Evolutionary conservation across 2,797 vertebrate genomes (phyloP).

Genomic region (Phalanger gymnotis): DNA sequence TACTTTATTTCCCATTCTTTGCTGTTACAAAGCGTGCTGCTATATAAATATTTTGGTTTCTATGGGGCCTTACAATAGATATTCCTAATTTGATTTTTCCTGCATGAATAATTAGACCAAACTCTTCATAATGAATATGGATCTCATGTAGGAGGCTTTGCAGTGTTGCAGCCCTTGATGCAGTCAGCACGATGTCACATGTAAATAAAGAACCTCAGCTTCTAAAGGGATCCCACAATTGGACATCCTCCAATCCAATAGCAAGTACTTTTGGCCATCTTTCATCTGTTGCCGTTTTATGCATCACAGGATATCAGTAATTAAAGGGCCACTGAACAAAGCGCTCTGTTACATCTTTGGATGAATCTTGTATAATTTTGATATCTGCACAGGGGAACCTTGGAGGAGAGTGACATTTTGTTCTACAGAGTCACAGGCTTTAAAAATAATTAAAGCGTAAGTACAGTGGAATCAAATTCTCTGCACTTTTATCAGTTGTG

Average conservation of each 20-base stretch:
- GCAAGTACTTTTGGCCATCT: background rate
- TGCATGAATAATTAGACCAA: background rate
- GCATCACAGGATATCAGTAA: background rate
- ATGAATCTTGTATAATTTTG: background rate
- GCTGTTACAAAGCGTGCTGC: background rate
- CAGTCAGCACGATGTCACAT: background rate
- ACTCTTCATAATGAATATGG: background rate
- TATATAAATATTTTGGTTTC: background rate
- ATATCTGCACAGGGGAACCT: background rate
- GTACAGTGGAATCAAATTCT: background rate
- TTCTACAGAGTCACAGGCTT: background rate
- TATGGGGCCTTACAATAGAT: background rate
- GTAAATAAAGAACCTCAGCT: background rate
- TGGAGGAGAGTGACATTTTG: background rate
- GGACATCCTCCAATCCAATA: background rate
- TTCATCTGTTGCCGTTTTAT: background rate
- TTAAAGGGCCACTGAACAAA: background rate
- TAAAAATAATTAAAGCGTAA: background rate
- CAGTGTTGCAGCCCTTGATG: background rate
- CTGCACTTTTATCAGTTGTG: background rate
- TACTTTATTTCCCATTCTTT: background rate
- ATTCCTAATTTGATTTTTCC: background rate
- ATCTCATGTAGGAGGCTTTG: background rate
- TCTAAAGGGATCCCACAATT: background rate
- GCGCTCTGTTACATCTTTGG: background rate